phyloP scores from a whole-genome alignment of 2,888 invertebrate genomes.

The Dynastes hyllus region DNA sequence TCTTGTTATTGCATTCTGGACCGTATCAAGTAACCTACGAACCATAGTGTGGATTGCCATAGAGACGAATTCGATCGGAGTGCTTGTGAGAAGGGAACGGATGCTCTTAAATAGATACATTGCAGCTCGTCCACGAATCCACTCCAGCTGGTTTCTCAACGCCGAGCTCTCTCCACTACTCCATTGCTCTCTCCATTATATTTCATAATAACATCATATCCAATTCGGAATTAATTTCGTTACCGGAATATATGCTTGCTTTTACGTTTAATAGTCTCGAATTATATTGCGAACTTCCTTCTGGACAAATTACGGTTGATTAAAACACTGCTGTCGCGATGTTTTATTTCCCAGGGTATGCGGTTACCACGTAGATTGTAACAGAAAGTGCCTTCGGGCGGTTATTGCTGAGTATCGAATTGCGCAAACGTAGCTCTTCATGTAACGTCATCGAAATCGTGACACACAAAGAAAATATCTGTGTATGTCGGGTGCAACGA shows the following conservation, averaged over 20 bases:
- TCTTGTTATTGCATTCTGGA: too few relatives aligned
- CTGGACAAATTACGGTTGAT: conserved; percentile 7
- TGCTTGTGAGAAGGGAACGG: neutral
- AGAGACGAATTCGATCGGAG: conserved; percentile 3
- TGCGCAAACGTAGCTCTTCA: too few relatives aligned
- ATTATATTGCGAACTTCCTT: conserved; percentile 13
- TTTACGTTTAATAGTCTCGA: conserved; percentile 3
- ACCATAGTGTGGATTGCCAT: neutral
- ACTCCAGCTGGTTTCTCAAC: neutral
- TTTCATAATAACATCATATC: conserved; percentile 33
- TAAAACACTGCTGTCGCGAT: neutral
- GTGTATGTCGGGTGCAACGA: too few relatives aligned
- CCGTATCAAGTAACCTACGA: too few relatives aligned
- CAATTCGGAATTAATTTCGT: conserved; percentile 4
- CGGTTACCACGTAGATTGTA: neutral
- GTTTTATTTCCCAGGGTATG: conserved; percentile 6
- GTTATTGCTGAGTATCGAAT: too few relatives aligned
- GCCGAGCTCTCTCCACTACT: neutral
- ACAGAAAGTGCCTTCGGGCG: too few relatives aligned
- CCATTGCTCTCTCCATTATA: conserved; percentile 9
- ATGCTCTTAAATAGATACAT: neutral
- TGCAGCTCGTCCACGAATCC: neutral
- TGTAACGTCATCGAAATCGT: too few relatives aligned
- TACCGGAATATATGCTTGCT: conserved; percentile 1
- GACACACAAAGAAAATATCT: too few relatives aligned